Conservation (phyloP, 2,797 vertebrate species). For the Sylvia borin region DNA sequence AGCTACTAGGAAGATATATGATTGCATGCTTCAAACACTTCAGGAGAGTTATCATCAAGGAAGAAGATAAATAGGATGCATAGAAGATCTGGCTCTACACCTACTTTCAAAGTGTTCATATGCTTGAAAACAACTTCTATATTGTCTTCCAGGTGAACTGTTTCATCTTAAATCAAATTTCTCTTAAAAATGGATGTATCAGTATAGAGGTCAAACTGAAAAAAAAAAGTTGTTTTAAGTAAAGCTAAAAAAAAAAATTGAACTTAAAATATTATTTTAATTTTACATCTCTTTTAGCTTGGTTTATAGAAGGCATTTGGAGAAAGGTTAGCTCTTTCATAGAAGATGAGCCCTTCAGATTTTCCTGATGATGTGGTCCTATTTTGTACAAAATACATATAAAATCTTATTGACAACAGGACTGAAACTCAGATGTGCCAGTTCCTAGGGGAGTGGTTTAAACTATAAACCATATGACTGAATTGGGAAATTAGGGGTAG, state of each 20-base stretch:
- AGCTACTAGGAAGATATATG: not conserved
- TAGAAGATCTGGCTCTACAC: not conserved
- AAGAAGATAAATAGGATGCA: not conserved
- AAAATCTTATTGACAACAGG: not conserved
- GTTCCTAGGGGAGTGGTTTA: not conserved
- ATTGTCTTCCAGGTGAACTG: not conserved
- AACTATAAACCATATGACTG: not conserved
- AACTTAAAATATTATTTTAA: not conserved
- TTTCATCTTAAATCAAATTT: not conserved
- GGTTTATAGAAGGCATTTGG: not conserved
- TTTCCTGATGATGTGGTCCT: not conserved
- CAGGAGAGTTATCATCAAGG: not conserved
- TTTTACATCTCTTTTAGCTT: not conserved
- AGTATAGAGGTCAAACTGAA: not conserved
- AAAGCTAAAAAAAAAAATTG: not conserved
- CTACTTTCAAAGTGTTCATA: not conserved
- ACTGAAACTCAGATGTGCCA: not conserved
- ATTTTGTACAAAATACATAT: not conserved
- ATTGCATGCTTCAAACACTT: conserved; percentile 9
- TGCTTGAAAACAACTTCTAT: not conserved
- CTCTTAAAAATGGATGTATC: not conserved
- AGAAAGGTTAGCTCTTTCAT: not conserved
- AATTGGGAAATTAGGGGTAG: not conserved
- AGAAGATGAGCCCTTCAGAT: not conserved
- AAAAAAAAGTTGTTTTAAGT: not conserved